Evolutionary conservation across 2,797 vertebrate genomes (phyloP).

Genomic region (Anguilla obscura): DNA sequence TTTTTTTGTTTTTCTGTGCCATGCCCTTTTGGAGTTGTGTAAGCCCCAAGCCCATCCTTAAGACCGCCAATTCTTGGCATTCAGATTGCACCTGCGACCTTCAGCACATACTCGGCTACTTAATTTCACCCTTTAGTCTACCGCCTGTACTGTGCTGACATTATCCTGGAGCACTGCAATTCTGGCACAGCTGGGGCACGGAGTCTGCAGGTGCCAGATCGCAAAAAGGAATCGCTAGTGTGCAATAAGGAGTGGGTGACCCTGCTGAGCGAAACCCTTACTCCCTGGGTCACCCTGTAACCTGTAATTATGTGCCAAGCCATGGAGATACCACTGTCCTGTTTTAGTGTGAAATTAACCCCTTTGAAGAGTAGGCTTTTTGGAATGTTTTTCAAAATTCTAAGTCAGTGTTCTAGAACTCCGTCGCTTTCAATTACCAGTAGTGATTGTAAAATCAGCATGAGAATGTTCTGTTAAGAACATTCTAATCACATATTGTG

Average conservation of each 20-base stretch:
- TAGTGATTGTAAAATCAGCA: too few species aligned
- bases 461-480: too few species aligned
- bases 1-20: not conserved
- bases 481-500: too few species aligned
- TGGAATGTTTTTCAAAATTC: too few species aligned
- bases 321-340: not conserved
- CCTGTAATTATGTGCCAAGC: not conserved
- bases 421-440: too few species aligned
- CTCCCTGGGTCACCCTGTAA: not conserved
- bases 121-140: not conserved
- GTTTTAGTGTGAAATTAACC: not conserved
- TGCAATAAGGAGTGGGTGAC: not conserved
- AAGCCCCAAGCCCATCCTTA: not conserved
- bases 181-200: not conserved
- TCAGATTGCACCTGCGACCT: not conserved
- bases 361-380: too few species aligned
- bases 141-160: not conserved
- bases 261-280: not conserved
- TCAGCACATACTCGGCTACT: not conserved
- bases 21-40: not conserved
- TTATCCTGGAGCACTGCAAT: not conserved
- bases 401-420: too few species aligned
- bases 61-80: not conserved
- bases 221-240: not conserved
- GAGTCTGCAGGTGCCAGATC: not conserved